A percentile compares a stretch with the other conserved stretches of the same genome.
Conservation (phyloP, 2,888 invertebrate species). For the Hoplodrina blanda region DNA sequence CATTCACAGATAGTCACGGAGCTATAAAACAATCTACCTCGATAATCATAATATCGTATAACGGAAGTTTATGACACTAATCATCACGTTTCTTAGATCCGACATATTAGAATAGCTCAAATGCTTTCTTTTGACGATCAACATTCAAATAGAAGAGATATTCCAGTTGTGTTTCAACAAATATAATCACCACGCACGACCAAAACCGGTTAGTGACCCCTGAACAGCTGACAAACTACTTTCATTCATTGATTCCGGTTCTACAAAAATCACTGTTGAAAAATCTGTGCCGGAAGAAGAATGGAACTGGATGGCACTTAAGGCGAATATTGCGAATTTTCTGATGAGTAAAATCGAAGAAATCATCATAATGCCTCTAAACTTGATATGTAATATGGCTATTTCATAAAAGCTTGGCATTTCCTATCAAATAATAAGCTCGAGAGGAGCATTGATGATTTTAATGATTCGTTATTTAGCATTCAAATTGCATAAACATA, state of each 20-base stretch:
- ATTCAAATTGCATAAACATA: neutral
- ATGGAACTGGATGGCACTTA: constrained; percentile 28
- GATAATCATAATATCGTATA: constrained; percentile 38
- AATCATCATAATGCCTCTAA: no score
- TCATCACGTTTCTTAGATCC: constrained; percentile 18
- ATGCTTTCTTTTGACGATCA: constrained; percentile 26
- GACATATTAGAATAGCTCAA: constrained; percentile 15
- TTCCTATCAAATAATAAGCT: neutral
- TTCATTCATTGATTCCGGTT: constrained; percentile 57
- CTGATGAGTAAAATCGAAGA: constrained; percentile 6
- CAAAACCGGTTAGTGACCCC: constrained; percentile 51
- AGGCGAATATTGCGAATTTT: constrained; percentile 15
- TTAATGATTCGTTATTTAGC: neutral
- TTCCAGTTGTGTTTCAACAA: constrained; percentile 30
- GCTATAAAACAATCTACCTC: constrained; percentile 17
- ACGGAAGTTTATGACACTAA: constrained; percentile 13
- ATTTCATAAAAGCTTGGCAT: neutral
- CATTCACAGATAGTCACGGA: constrained; percentile 36
- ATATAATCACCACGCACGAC: constrained; percentile 27
- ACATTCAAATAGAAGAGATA: constrained; percentile 20
- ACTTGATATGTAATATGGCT: neutral
- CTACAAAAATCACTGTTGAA: constrained; percentile 32
- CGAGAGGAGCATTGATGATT: neutral
- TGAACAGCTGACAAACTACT: constrained; percentile 58
- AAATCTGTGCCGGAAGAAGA: constrained; percentile 41